These are phyloP conservation scores for Drosophila nigritarsus DNA, from an alignment of 2,888 invertebrate species.

Conservation along the genomic window DNA sequence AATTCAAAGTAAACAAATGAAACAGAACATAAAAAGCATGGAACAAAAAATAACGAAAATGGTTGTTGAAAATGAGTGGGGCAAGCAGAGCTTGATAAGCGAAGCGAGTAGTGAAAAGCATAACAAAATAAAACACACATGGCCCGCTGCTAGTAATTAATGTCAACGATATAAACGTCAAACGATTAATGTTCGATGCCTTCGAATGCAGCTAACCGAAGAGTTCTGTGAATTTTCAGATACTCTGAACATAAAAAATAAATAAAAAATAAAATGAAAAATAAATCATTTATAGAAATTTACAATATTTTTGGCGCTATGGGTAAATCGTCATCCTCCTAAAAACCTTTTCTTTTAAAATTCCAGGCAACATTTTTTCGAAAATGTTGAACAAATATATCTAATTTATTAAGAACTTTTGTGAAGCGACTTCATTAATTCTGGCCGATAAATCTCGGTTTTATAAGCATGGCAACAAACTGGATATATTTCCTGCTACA, in stretches of 20 bases:
- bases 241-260: neutral
- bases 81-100: constrained; percentile 6
- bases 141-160: constrained; percentile 50
- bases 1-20: constrained; percentile 42
- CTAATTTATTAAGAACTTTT: neutral
- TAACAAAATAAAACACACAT: constrained; percentile 31
- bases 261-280: neutral
- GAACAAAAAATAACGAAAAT: constrained; percentile 6
- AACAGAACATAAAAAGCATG: neutral
- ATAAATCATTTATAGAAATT: neutral
- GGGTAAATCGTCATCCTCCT: too few relatives aligned
- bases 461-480: neutral
- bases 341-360: too few relatives aligned
- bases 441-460: neutral
- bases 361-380: too few relatives aligned
- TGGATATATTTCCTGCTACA: neutral
- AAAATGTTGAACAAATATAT: neutral
- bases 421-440: neutral
- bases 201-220: constrained; percentile 9
- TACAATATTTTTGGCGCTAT: neutral
- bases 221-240: neutral
- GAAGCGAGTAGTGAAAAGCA: constrained; percentile 5
- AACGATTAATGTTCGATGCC: constrained; percentile 12
- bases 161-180: constrained; percentile 52
- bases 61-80: neutral